Base-by-base conservation (phyloP, 92 coral and sea anemone species). In the Phenganax subtilis region DNA sequence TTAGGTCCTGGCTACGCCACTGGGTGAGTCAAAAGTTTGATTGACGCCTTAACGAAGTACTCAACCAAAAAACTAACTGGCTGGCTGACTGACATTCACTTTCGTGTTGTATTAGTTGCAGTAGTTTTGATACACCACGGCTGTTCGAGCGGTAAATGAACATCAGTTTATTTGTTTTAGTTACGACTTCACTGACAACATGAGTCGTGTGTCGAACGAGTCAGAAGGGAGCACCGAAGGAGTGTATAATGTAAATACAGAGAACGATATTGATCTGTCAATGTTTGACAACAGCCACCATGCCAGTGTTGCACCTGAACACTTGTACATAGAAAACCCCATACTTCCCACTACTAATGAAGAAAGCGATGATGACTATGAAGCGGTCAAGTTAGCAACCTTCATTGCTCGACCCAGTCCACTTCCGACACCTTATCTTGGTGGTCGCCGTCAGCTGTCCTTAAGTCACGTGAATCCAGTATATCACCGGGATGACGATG, bases 271-370 rank as follows among this genome's bases (percentile, higher is more conserved):
- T 56, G 97, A 93, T 71, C 78, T 89, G 75, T 81, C 84, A 29
- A 88, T 93, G 97, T 93, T 93, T 71, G 91, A 80, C 30, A 84
- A 84, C 59, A 88, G 86, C 55, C 76, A 81, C 54, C 87, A 88
- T 66, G 80, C 88, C 0, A 63, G 12, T 67, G 60, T 85, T 28
- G 62, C 72, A 56, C 57, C 68, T 17, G 54, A 37, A 72, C 64
- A 14, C 54, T 25, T 71, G 74, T 77, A 76, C 53, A 69, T 71
- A 7, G 86, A 82, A 64, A 67, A 77, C 14, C 84, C 89, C 10
- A 72, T 60, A 30, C 75, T 62, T 64, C 81, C 83, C 52, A 14
- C 25, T 7, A 64, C 75, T 6, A 28, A 15, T 55, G 51, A 29
- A 15, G 75, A 69, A 37, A 81, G 74, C 57, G 85, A 64, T 16